Evolutionary conservation across 2,113 vertebrate genomes (phyloP), one percentile per base, ranked within the genome.

Genomic region (Mesocricetus auratus): DNA sequence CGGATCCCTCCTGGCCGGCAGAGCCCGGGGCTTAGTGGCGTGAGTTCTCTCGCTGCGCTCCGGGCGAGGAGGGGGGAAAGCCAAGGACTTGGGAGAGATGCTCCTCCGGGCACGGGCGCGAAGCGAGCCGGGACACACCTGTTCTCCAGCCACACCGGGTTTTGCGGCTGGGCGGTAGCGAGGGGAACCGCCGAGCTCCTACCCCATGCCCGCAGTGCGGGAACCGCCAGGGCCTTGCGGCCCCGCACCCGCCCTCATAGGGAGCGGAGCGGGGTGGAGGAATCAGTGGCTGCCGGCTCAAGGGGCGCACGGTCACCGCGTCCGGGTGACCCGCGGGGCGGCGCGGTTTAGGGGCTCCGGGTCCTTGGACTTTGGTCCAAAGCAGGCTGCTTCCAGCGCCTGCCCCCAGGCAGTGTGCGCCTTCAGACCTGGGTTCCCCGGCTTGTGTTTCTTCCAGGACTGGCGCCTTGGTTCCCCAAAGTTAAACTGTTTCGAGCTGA

Each of bases 251-350:
- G 73, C 62, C 66, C 33, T 47, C 83, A 5, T 50, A 75, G 16
- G 79, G 92, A 0, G 58, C 66, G 89, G 74, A 69, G 90, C 73
- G 1, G 77, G 69, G 68, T 33, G 60, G 15, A 39, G 92, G 64
- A 90, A 73, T 36, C 92, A 0, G 78, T 24, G 83, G 90, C 92
- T 90, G 92, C 24, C 62, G 0, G 50, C 92, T 17, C 68, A 79
- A 79, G 94, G 74, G 64, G 74, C 50, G 91, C 78, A 86, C 62
- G 42, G 86, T 62, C 2, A 15, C 53, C 31, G 89, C 96, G 96
- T 93, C 94, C 50, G 82, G 96, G 86, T 94, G 96, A 90, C 97
- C 92, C 47, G 64, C 94, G 96, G 98, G 97, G 96, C 96, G 96
- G 96, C 96, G 96, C 94, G 77, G 86, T 31, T 24, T 66, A 2